These are phyloP conservation scores for Mycalesis mineus DNA, from an alignment of 2,888 invertebrate genomes.

Conservation along the genomic window DNA sequence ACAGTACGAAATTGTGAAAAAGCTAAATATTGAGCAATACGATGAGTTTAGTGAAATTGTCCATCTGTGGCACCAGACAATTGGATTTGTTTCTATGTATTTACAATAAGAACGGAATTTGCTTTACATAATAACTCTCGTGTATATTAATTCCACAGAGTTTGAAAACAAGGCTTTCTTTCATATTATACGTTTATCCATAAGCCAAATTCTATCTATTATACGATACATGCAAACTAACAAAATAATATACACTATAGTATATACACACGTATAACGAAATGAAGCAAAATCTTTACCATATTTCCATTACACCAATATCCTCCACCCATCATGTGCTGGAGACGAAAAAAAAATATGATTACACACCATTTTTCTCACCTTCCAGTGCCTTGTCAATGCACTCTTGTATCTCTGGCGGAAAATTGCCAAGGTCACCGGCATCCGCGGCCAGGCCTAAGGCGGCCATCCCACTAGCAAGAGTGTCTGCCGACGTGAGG, in stretches of 20 bases:
- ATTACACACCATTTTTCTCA: conserved; percentile 41
- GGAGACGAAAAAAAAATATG: conserved; percentile 26
- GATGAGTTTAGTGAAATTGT: too few relatives aligned
- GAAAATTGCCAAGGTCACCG: conserved; percentile 86
- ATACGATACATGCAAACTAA: neutral
- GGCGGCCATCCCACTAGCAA: conserved; percentile 82
- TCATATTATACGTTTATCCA: neutral
- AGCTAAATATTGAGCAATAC: neutral
- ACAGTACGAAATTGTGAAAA: neutral
- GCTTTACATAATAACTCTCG: too few relatives aligned
- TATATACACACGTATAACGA: neutral
- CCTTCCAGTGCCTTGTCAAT: conserved; percentile 87
- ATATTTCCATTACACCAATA: conserved; percentile 21
- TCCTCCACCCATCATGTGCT: conserved; percentile 29
- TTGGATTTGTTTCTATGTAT: neutral
- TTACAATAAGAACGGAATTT: conserved; percentile 2
- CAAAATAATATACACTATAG: neutral
- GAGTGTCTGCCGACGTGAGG: conserved; percentile 85
- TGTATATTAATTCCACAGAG: too few relatives aligned
- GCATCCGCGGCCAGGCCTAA: conserved; percentile 83
- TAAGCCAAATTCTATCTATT: neutral
- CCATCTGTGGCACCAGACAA: too few relatives aligned
- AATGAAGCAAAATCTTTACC: conserved; percentile 12
- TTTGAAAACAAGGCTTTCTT: neutral
- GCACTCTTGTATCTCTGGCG: conserved; percentile 84